These are phyloP conservation scores for Phymastichus coffea DNA, from an alignment of 1,140 invertebrate species.

Conservation along the genomic window DNA sequence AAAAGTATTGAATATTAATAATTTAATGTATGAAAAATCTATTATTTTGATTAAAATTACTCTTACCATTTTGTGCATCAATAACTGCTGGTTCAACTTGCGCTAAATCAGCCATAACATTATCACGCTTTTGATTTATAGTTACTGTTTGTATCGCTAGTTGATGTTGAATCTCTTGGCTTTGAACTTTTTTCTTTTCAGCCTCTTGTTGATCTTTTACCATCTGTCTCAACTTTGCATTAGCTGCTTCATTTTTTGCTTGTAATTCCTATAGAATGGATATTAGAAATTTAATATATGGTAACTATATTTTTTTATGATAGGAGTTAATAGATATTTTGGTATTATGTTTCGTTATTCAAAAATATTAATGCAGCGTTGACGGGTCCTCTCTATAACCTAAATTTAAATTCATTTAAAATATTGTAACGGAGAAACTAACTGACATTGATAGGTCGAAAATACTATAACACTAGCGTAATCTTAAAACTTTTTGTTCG, in stretches of 20 bases:
- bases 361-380: neutral
- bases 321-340: too few species aligned
- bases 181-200: conserved; percentile 97
- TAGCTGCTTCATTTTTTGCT: conserved; percentile 98
- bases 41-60: neutral
- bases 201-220: conserved; percentile 99
- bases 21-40: neutral
- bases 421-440: too few species aligned
- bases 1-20: neutral
- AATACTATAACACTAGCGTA: too few species aligned
- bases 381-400: too few species aligned
- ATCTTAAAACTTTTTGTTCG: too few species aligned
- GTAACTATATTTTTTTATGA: neutral
- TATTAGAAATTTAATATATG: neutral
- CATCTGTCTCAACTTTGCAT: conserved; percentile 98
- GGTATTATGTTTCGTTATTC: too few species aligned
- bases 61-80: conserved; percentile 92
- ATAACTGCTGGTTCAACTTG: conserved; percentile 98
- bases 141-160: conserved; percentile 87
- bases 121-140: conserved; percentile 88
- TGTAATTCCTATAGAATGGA: conserved; percentile 75
- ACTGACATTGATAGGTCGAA: too few species aligned
- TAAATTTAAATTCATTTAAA: neutral
- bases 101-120: conserved; percentile 92
- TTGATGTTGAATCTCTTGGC: conserved; percentile 94